Percentiles rank a stretch among this genome's conserved stretches.
These are phyloP conservation scores for Hassar affinis DNA, from an alignment of 2,113 vertebrate species.

Conservation along the genomic window DNA sequence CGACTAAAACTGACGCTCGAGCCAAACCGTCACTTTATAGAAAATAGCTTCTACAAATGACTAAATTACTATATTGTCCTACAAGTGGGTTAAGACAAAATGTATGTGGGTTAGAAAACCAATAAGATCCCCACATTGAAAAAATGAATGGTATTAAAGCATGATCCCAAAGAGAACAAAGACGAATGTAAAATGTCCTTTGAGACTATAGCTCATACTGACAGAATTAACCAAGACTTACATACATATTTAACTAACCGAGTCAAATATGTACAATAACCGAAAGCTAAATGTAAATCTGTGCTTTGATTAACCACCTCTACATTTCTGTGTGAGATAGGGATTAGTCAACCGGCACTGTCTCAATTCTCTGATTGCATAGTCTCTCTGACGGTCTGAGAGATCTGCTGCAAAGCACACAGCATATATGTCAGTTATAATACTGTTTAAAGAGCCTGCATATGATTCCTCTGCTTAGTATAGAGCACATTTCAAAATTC, in stretches of 20 bases:
- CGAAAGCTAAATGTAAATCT: slow-evolving; percentile 7
- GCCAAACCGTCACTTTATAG: neutral
- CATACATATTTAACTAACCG: too few species aligned
- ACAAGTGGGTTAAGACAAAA: slow-evolving; percentile 1
- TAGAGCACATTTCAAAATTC: neutral
- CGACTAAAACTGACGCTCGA: slow-evolving; percentile 12
- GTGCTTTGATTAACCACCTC: slow-evolving; percentile 21
- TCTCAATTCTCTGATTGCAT: neutral
- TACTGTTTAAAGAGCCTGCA: neutral
- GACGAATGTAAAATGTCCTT: neutral
- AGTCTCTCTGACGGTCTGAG: slow-evolving; percentile 1
- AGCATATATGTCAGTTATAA: slow-evolving; percentile 2
- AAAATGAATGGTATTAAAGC: too few species aligned
- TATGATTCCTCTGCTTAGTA: neutral
- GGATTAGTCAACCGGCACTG: neutral
- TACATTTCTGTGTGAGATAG: neutral
- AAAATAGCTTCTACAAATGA: neutral
- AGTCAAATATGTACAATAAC: slow-evolving; percentile 8
- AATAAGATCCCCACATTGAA: slow-evolving; percentile 1
- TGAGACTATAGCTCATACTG: neutral
- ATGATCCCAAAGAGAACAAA: slow-evolving; percentile 15
- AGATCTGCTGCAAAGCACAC: slow-evolving; percentile 5
- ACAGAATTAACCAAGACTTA: neutral
- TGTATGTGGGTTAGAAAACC: neutral
- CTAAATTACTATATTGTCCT: neutral